Evolutionary conservation across 2,797 vertebrate species (phyloP).

Genomic region (Momotus momota): DNA sequence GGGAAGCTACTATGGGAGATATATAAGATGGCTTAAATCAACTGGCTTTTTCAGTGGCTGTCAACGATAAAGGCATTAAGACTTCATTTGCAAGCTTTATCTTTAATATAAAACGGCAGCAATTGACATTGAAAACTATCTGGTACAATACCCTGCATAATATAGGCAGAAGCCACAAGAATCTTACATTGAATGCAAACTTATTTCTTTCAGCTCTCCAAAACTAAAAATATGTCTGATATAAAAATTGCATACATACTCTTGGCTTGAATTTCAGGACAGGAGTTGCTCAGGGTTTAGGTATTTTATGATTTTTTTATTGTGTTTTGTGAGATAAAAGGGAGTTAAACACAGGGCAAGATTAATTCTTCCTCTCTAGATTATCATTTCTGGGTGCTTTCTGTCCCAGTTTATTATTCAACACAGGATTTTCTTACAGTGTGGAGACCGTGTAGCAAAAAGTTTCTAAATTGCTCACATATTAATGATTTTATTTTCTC

Average conservation of each 20-base stretch:
- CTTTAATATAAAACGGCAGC: slow-evolving; percentile 74
- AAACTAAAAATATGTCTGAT: not conserved
- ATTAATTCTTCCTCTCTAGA: not conserved
- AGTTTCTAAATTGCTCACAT: not conserved
- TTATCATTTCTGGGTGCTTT: not conserved
- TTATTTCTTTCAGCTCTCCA: not conserved
- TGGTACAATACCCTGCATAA: not conserved
- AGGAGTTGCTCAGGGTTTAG: not conserved
- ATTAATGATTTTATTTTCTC: slow-evolving; percentile 37
- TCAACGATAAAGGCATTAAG: slow-evolving; percentile 77
- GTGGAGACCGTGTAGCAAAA: not conserved
- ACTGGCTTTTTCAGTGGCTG: slow-evolving; percentile 48
- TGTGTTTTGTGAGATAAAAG: not conserved
- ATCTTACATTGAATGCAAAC: not conserved
- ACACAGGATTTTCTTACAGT: not conserved
- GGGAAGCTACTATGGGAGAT: slow-evolving; percentile 46
- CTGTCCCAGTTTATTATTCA: not conserved
- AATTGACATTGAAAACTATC: slow-evolving; percentile 73
- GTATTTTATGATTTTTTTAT: not conserved
- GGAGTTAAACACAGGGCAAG: not conserved
- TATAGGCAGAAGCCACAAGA: not conserved
- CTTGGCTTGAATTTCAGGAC: not conserved
- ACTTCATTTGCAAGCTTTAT: slow-evolving; percentile 70
- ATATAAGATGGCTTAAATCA: slow-evolving; percentile 72
- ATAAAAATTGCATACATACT: not conserved